Conservation (phyloP, 2,797 vertebrate species). For the Alfaro cultratus region DNA sequence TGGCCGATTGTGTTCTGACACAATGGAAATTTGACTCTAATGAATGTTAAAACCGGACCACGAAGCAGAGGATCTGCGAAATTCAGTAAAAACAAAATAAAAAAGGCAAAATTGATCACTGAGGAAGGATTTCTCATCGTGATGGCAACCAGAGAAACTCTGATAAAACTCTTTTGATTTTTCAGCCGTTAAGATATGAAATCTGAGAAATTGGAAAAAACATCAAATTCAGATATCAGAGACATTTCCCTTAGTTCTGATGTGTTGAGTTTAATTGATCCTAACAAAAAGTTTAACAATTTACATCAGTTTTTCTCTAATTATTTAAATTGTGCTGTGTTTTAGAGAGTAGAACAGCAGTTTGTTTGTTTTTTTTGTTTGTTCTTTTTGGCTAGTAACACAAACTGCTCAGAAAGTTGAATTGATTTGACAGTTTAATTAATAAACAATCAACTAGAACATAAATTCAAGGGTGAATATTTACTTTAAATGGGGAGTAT, state of each 20-base stretch:
- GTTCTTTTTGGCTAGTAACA: not conserved
- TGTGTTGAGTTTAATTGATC: not conserved
- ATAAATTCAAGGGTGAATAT: not conserved
- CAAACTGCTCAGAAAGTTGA: not conserved
- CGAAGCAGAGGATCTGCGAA: not conserved
- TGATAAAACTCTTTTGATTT: slow-evolving; percentile 48
- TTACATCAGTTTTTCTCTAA: not conserved
- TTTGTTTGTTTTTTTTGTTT: not conserved
- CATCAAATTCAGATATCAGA: not conserved
- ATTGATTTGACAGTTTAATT: not conserved
- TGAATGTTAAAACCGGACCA: not conserved
- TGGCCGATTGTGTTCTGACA: not conserved
- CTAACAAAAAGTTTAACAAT: not conserved
- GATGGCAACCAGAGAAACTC: slow-evolving; percentile 30
- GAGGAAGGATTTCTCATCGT: not conserved
- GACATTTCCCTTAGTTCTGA: not conserved
- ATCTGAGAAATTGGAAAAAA: not conserved
- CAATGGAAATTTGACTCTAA: not conserved
- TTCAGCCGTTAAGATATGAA: not conserved
- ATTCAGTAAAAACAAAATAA: not conserved
- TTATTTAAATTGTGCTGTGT: not conserved
- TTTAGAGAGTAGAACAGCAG: not conserved
- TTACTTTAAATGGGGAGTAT: not conserved
- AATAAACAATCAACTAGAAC: not conserved
- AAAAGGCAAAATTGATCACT: not conserved